Conservation (phyloP, 2,113 vertebrate genomes). For the Larimichthys crocea region DNA sequence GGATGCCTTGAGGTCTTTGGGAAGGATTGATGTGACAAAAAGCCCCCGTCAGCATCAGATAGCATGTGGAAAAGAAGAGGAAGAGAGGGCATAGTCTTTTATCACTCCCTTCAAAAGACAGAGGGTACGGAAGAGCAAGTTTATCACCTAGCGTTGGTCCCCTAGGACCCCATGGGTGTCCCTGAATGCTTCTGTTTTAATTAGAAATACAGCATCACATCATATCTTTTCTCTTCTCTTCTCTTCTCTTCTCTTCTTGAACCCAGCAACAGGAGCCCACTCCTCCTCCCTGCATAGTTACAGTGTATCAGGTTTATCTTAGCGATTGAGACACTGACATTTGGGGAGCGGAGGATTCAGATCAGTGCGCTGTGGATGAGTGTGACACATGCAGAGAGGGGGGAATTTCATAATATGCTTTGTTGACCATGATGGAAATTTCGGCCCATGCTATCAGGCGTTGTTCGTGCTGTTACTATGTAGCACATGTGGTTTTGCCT, state of each 20-base stretch:
- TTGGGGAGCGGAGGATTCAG: slow-evolving; percentile 16
- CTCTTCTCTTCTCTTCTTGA: slow-evolving; percentile 1
- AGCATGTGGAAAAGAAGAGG: slow-evolving; percentile 31
- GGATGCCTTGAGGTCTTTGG: slow-evolving; percentile 59
- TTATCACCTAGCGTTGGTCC: slow-evolving; percentile 62
- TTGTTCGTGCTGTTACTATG: slow-evolving; percentile 51
- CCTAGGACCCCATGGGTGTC: slow-evolving; percentile 51
- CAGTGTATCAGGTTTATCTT: slow-evolving; percentile 12
- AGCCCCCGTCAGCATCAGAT: slow-evolving; percentile 66
- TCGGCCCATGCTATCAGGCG: slow-evolving; percentile 29
- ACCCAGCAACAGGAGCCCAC: not conserved
- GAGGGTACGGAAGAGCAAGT: slow-evolving; percentile 62
- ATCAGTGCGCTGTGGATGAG: slow-evolving; percentile 12
- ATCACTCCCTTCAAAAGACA: slow-evolving; percentile 57
- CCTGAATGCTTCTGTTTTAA: slow-evolving; percentile 70
- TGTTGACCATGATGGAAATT: slow-evolving; percentile 36
- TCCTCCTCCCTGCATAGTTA: slow-evolving; percentile 3
- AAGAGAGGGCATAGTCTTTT: slow-evolving; percentile 59
- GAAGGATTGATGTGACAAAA: slow-evolving; percentile 67
- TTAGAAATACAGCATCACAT: slow-evolving; percentile 61
- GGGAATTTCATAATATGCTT: slow-evolving; percentile 8
- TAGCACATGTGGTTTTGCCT: slow-evolving; percentile 63
- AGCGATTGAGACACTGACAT: slow-evolving; percentile 31
- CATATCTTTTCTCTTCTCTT: not conserved
- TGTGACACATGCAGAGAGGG: not conserved